These are phyloP conservation scores for Parus major DNA, from an alignment of 2,113 vertebrate species.

Conservation along the genomic window DNA sequence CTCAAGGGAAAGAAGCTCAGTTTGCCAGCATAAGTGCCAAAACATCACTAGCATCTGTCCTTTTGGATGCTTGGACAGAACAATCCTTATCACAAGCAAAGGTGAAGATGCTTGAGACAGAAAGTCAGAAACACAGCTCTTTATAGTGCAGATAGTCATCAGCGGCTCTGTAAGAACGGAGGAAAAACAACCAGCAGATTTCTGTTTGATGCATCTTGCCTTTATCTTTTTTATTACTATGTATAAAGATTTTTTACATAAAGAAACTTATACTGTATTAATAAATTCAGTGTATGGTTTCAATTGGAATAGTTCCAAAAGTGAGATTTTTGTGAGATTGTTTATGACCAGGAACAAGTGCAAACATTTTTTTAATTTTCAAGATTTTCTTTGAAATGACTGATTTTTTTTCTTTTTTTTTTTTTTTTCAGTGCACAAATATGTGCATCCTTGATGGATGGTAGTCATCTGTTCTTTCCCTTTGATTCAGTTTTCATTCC, in stretches of 20 bases:
- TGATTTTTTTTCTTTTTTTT: background rate
- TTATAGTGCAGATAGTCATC: constrained; percentile 72
- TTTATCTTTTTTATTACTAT: constrained; percentile 94
- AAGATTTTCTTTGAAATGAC: constrained; percentile 69
- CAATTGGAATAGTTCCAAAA: constrained; percentile 80
- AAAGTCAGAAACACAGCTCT: constrained; percentile 81
- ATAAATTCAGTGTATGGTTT: constrained; percentile 84
- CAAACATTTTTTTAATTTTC: constrained; percentile 72
- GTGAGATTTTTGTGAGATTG: constrained; percentile 78
- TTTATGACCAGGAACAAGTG: constrained; percentile 77
- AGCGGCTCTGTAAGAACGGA: constrained; percentile 77
- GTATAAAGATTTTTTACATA: constrained; percentile 97
- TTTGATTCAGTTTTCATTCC: constrained; percentile 77
- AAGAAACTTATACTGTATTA: constrained; percentile 86
- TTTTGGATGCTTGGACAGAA: constrained; percentile 79
- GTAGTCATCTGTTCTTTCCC: constrained; percentile 72
- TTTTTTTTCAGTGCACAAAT: constrained; percentile 56
- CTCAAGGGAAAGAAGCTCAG: constrained; percentile 99
- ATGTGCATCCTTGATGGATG: constrained; percentile 69
- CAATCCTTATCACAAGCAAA: constrained; percentile 78
- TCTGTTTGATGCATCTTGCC: constrained; percentile 98
- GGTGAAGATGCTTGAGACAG: constrained; percentile 91
- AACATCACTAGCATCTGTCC: constrained; percentile 81
- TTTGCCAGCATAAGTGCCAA: constrained; percentile 97
- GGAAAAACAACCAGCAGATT: constrained; percentile 82